Base-by-base conservation (phyloP, 2,888 invertebrate species). In the Chymomyza fuscimana region DNA sequence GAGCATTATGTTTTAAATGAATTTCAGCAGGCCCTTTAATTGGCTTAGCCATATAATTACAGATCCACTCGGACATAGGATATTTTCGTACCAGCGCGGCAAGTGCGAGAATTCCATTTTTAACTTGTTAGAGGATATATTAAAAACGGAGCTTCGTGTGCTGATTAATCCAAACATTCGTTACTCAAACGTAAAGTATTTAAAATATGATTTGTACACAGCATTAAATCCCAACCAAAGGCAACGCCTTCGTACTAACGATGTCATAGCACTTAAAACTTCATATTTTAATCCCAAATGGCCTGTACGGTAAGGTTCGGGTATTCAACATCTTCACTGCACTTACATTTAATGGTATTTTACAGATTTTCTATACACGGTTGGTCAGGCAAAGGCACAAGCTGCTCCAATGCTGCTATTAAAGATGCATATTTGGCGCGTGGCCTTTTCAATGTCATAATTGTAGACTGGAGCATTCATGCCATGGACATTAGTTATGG, bases 391-490 rank as follows among this genome's bases (percentile, higher is more conserved):
- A 84, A 77, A 56, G 83, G 89, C 65, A 80, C 71, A 0, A 73
- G 79, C 15, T 89, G 90, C 70, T 89, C 88, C n/a, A 91, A 90
- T 80, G 89, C 88, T 0, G 89, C 88, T 46, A 70, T 91, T 12
- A 90, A 90, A 73, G 89, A 90, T 78, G 88, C 89, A 56, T 91
- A 90, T 63, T 58, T 91, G 59, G 75, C 79, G 12, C 80, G 75
- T 5, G 91, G 89, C 19, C 79, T 89, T 36, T 90, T 80, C 67
- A 91, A 91, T 69, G 86, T 90, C 0, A 89, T 91, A 32, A 74
- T 90, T n/a, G 78, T 91, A 59, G 90, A 91, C 74, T 91, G 91
- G 91, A 88, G 89, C 71, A 79, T 72, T 7, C 87, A 88, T 69
- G 80, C 91, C 0, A 15, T 78, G 12, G 88, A 88, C 22, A 76